phyloP scores from a whole-genome alignment of 2,797 vertebrate species.

The Rhabdophis nuchalis region DNA sequence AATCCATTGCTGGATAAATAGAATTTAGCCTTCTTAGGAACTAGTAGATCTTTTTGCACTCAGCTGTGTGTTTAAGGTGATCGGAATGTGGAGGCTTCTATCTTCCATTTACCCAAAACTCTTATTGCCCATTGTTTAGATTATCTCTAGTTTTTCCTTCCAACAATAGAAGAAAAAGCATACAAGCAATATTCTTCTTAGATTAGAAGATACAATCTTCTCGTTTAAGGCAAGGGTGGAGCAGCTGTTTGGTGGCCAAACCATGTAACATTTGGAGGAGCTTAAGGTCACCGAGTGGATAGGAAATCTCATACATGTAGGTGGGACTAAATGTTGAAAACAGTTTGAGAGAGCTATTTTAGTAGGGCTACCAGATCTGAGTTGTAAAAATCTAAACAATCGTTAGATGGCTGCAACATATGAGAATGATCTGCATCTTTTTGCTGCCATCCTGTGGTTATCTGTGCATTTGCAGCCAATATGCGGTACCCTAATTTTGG shows the following conservation, averaged over 20 bases:
- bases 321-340: neutral
- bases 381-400: neutral
- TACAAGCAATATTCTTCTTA: neutral
- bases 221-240: neutral
- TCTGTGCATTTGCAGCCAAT: neutral
- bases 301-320: neutral
- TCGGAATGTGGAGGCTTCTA: neutral
- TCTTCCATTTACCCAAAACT: neutral
- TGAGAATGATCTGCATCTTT: neutral
- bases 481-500: neutral
- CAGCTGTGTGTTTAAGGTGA: neutral
- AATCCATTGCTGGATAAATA: neutral
- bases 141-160: neutral
- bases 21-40: neutral
- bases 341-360: neutral
- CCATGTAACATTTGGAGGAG: neutral
- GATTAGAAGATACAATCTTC: neutral
- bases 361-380: neutral
- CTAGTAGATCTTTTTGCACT: neutral
- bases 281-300: neutral
- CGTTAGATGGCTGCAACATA: neutral
- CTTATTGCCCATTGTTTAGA: neutral
- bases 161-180: neutral
- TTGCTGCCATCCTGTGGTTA: neutral
- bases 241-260: neutral